Evolutionary conservation across 2,113 vertebrate genomes (phyloP), one percentile per base, ranked within the genome.

Genomic region (Zapus hudsonius): DNA sequence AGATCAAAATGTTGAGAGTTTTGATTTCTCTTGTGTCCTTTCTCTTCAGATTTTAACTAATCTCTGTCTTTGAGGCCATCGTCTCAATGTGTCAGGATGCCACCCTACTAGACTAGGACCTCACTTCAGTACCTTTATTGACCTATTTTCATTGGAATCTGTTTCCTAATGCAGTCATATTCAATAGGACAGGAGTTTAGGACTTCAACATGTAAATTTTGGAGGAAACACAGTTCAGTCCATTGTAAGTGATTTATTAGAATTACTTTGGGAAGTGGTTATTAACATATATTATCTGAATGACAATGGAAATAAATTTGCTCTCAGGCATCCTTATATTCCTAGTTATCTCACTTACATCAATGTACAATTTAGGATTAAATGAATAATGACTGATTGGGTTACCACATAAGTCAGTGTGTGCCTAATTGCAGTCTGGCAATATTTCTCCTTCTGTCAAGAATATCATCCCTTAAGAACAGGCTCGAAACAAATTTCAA

Each of bases 231-330:
- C 2, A 81, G 74, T 44, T 88, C 64, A 70, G 59, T 88, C 27
- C 20, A 40, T 52, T 84, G 59, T 5, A 44, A 36, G 25, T 27
- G 31, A 15, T 59, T 67, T 93, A 55, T 90, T 90, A 79, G 44
- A 83, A 89, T 86, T 74, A 61, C 38, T 95, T 70, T 61, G n/a
- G 36, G 70, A 85, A 93, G 47, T 73, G 42, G 31, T 81, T 20
- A 52, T 44, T 47, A 19, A 22, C 2, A 0, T 74, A 12, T 44
- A 75, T 86, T 70, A 72, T 80, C 66, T 86, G 67, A 52, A 81
- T 83, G 55, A 64, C 66, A 83, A 84, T 87, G 27, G 88, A 92
- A 88, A 87, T 20, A 87, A 86, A 47, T 87, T n/a, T 81, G 10
- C 22, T 84, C 72, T 95, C 31, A 40, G 15, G 61, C 52, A 57